Evolutionary conservation across 2,888 invertebrate species (phyloP), one percentile per base, ranked within the genome.

Genomic region (Drosophila histrio): DNA sequence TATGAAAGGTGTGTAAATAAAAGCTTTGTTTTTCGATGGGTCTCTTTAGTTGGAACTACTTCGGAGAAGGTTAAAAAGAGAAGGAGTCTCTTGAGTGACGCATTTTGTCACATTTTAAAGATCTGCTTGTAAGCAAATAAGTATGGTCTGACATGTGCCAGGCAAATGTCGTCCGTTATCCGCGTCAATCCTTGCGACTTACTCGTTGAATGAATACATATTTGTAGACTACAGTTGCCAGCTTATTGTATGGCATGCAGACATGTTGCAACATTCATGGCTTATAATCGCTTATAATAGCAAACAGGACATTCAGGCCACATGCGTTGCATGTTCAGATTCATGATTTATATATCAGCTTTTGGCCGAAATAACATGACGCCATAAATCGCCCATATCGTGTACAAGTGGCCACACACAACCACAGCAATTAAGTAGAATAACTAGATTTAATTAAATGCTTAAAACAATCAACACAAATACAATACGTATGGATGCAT

Each of bases 281-380:
- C 38, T 44, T 52, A 65, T 68, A 72, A 71, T 82, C 52, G 56
- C 56, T 17, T 66, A 46, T 47, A 38, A 32, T 5, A 71, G 38
- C n/a, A 28, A 8, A 4, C 63, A 62, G 59, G 60, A 64, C 38
- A 57, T 53, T 39, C 32, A 44, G 47, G 61, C 8, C 62, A 66
- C 61, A 82, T 62, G 78, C 76, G 76, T 79, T 80, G 80, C 83
- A 83, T 78, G 83, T 69, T 68, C 28, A 13, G 21, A 43, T 61
- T 22, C 53, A 62, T 79, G 83, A 79, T 85, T 85, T 82, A 82
- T 85, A 77, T 57, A 79, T 56, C 46, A 43, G 52, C 15, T 19
- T 53, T 39, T 21, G 38, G 50, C n/a, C 58, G 47, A 28, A 62
- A 28, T 30, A 57, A 53, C 61, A 64, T 49, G 64, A 19, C 43